These are phyloP conservation scores for Hydrophis major DNA, from an alignment of 2,797 vertebrate genomes.

Conservation along the genomic window DNA sequence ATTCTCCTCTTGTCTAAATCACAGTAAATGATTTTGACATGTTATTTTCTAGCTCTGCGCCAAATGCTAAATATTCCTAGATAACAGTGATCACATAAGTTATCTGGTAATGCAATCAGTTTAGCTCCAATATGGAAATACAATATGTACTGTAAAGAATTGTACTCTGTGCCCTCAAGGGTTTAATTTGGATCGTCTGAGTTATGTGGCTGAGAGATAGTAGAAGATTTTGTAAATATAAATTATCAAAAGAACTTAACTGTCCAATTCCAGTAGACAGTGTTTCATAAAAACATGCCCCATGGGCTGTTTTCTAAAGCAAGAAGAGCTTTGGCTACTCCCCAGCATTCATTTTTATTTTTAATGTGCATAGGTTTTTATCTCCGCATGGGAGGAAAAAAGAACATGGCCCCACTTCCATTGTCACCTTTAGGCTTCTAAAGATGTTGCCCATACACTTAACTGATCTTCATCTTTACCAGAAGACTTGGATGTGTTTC, in stretches of 20 bases:
- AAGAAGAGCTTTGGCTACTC: neutral
- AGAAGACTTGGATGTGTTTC: neutral
- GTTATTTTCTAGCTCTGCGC: conserved; percentile 49
- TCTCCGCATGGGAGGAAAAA: neutral
- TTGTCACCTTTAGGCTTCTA: neutral
- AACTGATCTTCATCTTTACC: neutral
- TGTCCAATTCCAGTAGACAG: conserved; percentile 34
- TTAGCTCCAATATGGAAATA: conserved; percentile 43
- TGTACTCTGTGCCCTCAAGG: conserved; percentile 52
- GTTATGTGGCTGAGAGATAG: conserved; percentile 47
- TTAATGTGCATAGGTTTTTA: neutral
- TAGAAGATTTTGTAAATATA: conserved; percentile 53
- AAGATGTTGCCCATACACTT: neutral
- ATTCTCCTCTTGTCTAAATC: conserved; percentile 30
- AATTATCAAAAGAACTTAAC: conserved; percentile 47
- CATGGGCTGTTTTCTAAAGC: neutral
- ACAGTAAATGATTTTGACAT: conserved; percentile 49
- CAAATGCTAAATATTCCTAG: conserved; percentile 59
- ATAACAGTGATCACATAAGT: conserved; percentile 58
- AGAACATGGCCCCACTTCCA: neutral
- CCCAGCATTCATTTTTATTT: neutral
- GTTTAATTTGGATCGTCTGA: conserved; percentile 61
- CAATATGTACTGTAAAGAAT: conserved; percentile 46
- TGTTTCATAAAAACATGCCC: conserved; percentile 28
- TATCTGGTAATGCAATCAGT: conserved; percentile 56